Evolutionary conservation across 2,113 vertebrate species (phyloP).

Genomic region (Riparia riparia): DNA sequence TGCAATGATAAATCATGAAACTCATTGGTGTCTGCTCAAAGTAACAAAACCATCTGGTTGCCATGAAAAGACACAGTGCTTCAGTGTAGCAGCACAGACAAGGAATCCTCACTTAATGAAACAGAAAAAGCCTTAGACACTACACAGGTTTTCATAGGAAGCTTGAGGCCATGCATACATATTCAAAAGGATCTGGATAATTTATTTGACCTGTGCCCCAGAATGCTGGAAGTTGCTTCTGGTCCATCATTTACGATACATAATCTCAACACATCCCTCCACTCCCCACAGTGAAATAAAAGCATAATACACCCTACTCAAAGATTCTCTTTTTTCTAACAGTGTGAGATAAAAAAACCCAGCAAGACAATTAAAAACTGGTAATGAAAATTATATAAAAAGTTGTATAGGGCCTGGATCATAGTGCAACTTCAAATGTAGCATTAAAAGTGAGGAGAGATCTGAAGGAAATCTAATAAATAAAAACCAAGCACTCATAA

Average conservation of each 20-base stretch:
- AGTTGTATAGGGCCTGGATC: neutral
- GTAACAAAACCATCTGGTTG: neutral
- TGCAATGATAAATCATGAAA: neutral
- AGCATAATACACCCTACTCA: neutral
- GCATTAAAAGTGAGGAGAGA: neutral
- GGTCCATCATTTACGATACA: neutral
- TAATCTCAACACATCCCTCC: neutral
- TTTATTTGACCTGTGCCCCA: constrained; percentile 32
- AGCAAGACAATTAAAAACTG: constrained; percentile 2
- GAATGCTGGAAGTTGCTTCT: constrained; percentile 1
- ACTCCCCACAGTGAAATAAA: neutral
- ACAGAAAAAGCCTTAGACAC: neutral
- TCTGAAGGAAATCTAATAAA: neutral
- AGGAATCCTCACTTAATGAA: neutral
- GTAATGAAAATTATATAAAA: neutral
- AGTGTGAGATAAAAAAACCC: neutral
- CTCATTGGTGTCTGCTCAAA: neutral
- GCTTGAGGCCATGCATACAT: constrained; percentile 15
- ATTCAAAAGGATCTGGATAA: constrained; percentile 28
- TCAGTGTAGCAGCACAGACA: neutral
- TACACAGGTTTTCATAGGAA: neutral
- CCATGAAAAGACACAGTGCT: neutral
- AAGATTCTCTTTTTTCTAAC: constrained; percentile 5
- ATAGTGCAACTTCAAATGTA: neutral
- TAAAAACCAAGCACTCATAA: neutral